These are phyloP conservation scores for Ochropleura leucogaster DNA, from an alignment of 2,888 invertebrate genomes.

Conservation along the genomic window DNA sequence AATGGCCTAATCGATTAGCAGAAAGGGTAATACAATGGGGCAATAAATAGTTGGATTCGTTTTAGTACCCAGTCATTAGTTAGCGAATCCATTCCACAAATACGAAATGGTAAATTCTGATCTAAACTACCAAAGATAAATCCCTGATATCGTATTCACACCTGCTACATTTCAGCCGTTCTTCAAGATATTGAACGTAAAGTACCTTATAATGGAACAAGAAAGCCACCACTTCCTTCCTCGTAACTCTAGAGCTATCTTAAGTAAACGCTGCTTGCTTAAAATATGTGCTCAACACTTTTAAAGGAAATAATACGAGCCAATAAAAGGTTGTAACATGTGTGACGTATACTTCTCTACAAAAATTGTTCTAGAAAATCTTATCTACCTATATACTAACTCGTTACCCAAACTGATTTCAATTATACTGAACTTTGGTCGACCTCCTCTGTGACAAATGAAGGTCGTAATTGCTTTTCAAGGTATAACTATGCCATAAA, in stretches of 20 bases:
- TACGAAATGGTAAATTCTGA: constrained; percentile 29
- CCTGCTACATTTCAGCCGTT: constrained; percentile 26
- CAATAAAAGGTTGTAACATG: constrained; percentile 39
- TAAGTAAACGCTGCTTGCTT: constrained; percentile 6
- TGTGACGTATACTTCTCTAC: constrained; percentile 29
- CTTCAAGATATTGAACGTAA: constrained; percentile 25
- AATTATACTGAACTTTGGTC: constrained; percentile 45
- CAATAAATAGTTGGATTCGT: constrained; percentile 53
- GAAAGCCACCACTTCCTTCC: constrained; percentile 24
- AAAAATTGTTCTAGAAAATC: constrained; percentile 3
- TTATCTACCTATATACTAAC: constrained; percentile 13
- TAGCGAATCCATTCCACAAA: constrained; percentile 19
- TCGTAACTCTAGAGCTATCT: constrained; percentile 8
- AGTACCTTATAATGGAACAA: constrained; percentile 21
- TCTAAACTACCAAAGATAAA: constrained; percentile 29
- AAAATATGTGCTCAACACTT: constrained; percentile 44
- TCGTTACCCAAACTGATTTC: constrained; percentile 49
- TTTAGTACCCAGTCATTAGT: constrained; percentile 54
- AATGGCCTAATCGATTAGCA: constrained; percentile 58
- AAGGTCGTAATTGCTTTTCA: constrained; percentile 57
- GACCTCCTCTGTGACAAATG: constrained; percentile 46
- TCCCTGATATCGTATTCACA: constrained; percentile 33
- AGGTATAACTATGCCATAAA: constrained; percentile 62
- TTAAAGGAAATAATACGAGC: constrained; percentile 5
- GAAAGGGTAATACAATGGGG: constrained; percentile 48